Evolutionary conservation across 2,888 invertebrate genomes (phyloP).

Genomic region (Diogma glabrata): DNA sequence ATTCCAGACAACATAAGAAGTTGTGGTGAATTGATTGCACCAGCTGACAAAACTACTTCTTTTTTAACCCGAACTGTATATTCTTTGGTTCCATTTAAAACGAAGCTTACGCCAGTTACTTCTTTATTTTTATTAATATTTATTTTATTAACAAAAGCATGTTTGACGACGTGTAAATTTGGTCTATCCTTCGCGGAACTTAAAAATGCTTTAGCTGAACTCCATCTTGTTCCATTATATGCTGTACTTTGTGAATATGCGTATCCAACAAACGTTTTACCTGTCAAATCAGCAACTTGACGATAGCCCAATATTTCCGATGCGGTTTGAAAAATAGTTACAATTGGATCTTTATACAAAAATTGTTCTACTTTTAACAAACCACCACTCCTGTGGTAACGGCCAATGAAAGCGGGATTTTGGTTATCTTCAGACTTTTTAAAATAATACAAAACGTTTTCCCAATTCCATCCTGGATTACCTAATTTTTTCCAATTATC

Average conservation of each 20-base stretch:
- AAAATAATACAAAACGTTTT: slow-evolving; percentile 66
- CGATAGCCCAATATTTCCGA: slow-evolving; percentile 38
- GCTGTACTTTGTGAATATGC: slow-evolving; percentile 35
- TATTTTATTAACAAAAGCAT: slow-evolving; percentile 43
- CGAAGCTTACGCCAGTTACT: slow-evolving; percentile 37
- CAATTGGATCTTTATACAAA: slow-evolving; percentile 28
- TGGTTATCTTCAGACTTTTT: slow-evolving; percentile 59
- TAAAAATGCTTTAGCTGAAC: slow-evolving; percentile 62
- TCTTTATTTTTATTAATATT: slow-evolving; percentile 37
- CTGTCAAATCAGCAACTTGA: neutral
- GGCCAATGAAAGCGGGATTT: slow-evolving; percentile 5
- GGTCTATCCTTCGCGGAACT: slow-evolving; percentile 37
- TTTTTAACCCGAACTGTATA: slow-evolving; percentile 40
- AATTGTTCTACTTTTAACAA: slow-evolving; percentile 37
- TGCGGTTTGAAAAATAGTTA: slow-evolving; percentile 35
- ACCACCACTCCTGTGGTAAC: slow-evolving; percentile 37
- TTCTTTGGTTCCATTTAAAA: neutral
- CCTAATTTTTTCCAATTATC: slow-evolving; percentile 50
- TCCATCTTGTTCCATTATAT: slow-evolving; percentile 56
- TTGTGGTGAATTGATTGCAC: slow-evolving; percentile 66
- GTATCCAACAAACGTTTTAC: slow-evolving; percentile 20
- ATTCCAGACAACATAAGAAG: slow-evolving; percentile 69
- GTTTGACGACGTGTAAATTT: slow-evolving; percentile 47
- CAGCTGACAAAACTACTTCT: slow-evolving; percentile 65
- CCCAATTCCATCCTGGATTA: slow-evolving; percentile 56